These are phyloP conservation scores for Chromis chromis DNA, from an alignment of 2,797 vertebrate species.

Conservation along the genomic window DNA sequence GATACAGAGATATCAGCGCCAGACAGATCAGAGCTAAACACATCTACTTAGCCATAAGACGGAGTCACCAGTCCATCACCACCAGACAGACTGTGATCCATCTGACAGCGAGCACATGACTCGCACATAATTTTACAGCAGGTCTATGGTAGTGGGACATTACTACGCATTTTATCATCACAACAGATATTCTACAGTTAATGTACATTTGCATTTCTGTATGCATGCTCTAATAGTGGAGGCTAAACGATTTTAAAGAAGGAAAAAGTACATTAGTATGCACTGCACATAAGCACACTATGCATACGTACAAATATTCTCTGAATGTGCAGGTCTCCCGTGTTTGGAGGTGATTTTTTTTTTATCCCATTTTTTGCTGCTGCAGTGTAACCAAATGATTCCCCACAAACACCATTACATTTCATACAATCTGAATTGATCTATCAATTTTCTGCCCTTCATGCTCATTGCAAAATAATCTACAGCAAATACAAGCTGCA, in stretches of 20 bases:
- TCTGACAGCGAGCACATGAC: conserved; percentile 6
- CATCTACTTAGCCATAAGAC: conserved; percentile 23
- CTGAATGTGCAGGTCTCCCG: background rate
- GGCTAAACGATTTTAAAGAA: background rate
- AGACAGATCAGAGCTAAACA: conserved; percentile 51
- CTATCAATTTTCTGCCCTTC: background rate
- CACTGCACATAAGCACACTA: too few relatives aligned
- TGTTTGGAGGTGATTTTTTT: background rate
- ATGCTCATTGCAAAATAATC: conserved; percentile 9
- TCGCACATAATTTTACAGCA: background rate
- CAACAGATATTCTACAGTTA: background rate
- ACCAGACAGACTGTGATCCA: conserved; percentile 14
- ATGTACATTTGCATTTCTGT: conserved; percentile 1
- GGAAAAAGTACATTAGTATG: background rate
- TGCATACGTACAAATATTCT: background rate
- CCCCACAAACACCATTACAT: background rate
- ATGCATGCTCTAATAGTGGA: background rate
- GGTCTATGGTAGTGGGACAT: background rate
- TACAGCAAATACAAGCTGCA: background rate
- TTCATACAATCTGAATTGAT: background rate
- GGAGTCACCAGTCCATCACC: conserved; percentile 28
- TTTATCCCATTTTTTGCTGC: conserved; percentile 2
- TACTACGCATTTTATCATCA: background rate
- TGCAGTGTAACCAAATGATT: conserved; percentile 2
- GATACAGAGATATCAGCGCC: conserved; percentile 37